phyloP scores from a whole-genome alignment of 2,113 vertebrate genomes.

The Mormoops blainvillei region DNA sequence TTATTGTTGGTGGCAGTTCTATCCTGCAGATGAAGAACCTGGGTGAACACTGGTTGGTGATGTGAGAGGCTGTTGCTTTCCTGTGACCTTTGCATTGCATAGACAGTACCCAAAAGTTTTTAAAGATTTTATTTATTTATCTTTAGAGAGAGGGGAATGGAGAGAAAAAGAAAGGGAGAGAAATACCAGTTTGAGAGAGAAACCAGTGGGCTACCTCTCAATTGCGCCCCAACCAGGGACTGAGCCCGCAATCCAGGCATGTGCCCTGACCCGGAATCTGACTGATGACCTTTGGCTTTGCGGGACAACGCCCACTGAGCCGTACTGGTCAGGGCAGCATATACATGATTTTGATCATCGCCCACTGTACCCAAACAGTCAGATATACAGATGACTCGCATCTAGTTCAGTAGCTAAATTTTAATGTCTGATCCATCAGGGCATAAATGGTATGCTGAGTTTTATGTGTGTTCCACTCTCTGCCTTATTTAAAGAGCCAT shows the following conservation, averaged over 20 bases:
- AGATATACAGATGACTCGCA: not conserved
- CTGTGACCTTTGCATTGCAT: not conserved
- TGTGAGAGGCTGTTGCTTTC: not conserved
- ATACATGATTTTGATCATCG: not conserved
- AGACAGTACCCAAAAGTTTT: not conserved
- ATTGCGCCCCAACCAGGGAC: too few species aligned
- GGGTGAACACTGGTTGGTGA: not conserved
- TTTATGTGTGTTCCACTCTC: not conserved
- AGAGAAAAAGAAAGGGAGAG: too few species aligned
- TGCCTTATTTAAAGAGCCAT: conserved; percentile 17
- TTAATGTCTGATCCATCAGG: not conserved
- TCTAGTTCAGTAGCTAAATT: not conserved
- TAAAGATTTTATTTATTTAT: too few species aligned
- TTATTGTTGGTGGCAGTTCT: not conserved
- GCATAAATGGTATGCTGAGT: not conserved
- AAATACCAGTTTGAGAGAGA: too few species aligned
- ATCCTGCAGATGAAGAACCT: not conserved
- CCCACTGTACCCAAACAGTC: not conserved
- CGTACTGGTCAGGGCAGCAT: too few species aligned
- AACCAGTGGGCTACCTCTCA: too few species aligned
- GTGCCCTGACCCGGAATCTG: too few species aligned
- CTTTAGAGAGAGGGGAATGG: too few species aligned
- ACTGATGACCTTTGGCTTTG: too few species aligned
- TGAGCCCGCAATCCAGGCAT: too few species aligned
- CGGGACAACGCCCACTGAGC: too few species aligned